Percentiles rank a stretch among this genome's conserved stretches.
These are phyloP conservation scores for Nannobrachium achirus DNA, from an alignment of 2,113 vertebrate genomes.

Conservation along the genomic window DNA sequence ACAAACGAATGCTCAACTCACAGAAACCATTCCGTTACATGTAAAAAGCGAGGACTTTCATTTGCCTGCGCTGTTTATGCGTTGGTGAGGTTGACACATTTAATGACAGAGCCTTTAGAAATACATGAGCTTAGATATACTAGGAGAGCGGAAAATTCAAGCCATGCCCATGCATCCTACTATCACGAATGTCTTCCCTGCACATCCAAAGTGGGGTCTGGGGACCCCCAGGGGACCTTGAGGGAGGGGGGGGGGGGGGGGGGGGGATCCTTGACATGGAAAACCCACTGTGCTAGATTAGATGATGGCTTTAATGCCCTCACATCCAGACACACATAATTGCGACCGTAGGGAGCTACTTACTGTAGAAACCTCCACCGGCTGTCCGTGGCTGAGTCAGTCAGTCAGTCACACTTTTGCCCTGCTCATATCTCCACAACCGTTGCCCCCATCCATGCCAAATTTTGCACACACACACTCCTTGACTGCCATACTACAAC, in stretches of 20 bases:
- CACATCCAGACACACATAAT: background rate
- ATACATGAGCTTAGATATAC: constrained; percentile 42
- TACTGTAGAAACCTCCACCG: too few species aligned
- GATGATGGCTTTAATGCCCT: constrained; percentile 28
- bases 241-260: too few species aligned
- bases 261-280: constrained; percentile 29
- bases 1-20: background rate
- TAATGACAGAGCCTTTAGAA: constrained; percentile 50
- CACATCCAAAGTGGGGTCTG: constrained; percentile 7
- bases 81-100: constrained; percentile 41
- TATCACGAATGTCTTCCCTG: constrained; percentile 42
- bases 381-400: too few species aligned
- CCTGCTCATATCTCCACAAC: too few species aligned
- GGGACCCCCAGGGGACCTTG: too few species aligned
- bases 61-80: constrained; percentile 24
- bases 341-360: too few species aligned
- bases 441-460: too few species aligned
- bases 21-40: constrained; percentile 18
- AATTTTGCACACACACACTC: too few species aligned
- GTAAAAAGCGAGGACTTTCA: background rate
- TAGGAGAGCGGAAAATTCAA: constrained; percentile 52
- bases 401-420: too few species aligned
- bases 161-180: constrained; percentile 36
- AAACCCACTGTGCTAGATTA: constrained; percentile 12
- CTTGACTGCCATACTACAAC: too few species aligned